Conservation (phyloP, 1,140 invertebrate species). For the Aphidius gifuensis region DNA sequence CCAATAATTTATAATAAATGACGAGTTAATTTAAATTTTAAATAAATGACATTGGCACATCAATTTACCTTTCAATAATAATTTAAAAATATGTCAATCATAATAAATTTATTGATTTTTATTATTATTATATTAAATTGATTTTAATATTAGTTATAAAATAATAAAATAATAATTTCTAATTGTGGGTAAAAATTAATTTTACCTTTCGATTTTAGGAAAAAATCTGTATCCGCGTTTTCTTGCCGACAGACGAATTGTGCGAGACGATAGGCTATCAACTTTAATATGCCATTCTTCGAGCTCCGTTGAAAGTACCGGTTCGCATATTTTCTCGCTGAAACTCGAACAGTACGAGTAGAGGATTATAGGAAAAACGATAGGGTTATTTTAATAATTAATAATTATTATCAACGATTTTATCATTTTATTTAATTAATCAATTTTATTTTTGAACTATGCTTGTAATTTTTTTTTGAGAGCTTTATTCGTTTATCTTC, state of each 20-base stretch:
- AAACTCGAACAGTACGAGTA: slow-evolving; percentile 43
- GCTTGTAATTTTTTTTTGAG: not conserved
- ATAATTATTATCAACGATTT: not conserved
- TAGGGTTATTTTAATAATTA: slow-evolving; percentile 12
- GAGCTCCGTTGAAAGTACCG: slow-evolving; percentile 51
- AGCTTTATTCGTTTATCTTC: too few relatives aligned
- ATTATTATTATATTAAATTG: not conserved
- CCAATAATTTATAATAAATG: not conserved
- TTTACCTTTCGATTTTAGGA: slow-evolving; percentile 51
- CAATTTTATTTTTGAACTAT: not conserved
- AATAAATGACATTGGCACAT: not conserved
- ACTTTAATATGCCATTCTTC: slow-evolving; percentile 52
- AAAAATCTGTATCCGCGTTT: slow-evolving; percentile 53
- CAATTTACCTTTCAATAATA: not conserved
- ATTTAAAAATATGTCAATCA: too few relatives aligned
- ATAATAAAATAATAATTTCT: not conserved
- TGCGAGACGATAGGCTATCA: slow-evolving; percentile 50
- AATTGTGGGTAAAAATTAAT: too few relatives aligned
- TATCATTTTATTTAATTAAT: not conserved
- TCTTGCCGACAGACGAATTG: slow-evolving; percentile 53
- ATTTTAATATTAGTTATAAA: not conserved
- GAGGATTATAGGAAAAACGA: slow-evolving; percentile 11
- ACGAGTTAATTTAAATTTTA: not conserved
- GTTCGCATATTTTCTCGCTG: slow-evolving; percentile 52
- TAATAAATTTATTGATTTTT: too few relatives aligned